Conservation (phyloP, 2,888 invertebrate species). For the Gastrophysa polygoni region DNA sequence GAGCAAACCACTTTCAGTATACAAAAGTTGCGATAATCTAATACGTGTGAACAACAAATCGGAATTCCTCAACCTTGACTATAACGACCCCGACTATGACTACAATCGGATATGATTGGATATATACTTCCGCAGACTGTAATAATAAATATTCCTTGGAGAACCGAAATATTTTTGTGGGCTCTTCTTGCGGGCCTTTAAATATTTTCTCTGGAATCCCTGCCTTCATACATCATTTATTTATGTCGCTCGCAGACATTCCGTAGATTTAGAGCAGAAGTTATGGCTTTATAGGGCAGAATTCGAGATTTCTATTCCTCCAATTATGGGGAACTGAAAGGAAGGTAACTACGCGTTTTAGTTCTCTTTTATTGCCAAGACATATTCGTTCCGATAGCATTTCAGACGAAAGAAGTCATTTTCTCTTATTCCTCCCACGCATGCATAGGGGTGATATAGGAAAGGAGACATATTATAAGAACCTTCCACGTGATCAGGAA, state of each 20-base stretch:
- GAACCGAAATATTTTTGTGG: background rate
- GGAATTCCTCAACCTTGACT: too few relatives aligned
- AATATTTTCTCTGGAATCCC: background rate
- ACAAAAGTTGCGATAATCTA: too few relatives aligned
- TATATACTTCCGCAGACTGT: background rate
- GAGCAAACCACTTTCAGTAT: too few relatives aligned
- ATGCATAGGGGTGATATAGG: too few relatives aligned
- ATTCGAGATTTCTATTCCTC: background rate
- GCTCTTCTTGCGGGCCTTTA: background rate
- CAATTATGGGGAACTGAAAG: background rate
- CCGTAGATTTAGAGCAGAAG: background rate
- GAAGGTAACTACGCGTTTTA: background rate
- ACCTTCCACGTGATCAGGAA: too few relatives aligned
- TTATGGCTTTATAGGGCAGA: background rate
- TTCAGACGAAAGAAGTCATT: too few relatives aligned
- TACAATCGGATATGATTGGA: background rate
- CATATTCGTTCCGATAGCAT: too few relatives aligned
- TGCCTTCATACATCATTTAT: background rate
- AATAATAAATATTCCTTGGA: background rate
- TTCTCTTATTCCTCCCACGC: too few relatives aligned
- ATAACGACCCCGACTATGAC: too few relatives aligned
- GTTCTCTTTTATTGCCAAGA: background rate
- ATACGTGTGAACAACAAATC: too few relatives aligned
- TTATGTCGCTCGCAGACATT: background rate
- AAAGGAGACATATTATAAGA: too few relatives aligned